Base-by-base conservation (phyloP, 2,797 vertebrate species). In the Manis javanica region DNA sequence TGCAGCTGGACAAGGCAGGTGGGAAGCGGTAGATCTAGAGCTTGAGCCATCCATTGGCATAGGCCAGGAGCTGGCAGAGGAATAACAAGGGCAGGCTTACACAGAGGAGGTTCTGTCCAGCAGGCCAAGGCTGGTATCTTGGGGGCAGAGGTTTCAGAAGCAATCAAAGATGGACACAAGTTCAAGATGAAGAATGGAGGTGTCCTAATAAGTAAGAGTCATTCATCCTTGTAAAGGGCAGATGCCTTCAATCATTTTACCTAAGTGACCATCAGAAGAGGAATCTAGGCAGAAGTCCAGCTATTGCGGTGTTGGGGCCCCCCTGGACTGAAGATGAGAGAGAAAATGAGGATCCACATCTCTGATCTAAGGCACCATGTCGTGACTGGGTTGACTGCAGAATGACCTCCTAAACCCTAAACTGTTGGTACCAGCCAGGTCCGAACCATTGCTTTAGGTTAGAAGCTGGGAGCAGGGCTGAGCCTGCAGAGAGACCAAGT, bases 91-190 rank as follows among this genome's bases (percentile, higher is more conserved):
- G 0, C 37, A 72, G 63, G 7, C 34, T 39, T 61, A n/a, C 39
- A 94, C 37, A 92, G 72, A 75, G 7, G 51, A 96, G 46, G 11
- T 49, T 94, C 78, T 96, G 55, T 88, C 68, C 9, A 18, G 19
- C 4, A 69, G 55, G 74, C 31, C 31, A 86, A 55, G 24, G 34
- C 72, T 92, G 14, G 5, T 68, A 18, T 46, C 49, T 34, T 21
- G 49, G 34, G 31, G 66, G 19, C 7, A 53, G 29, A 90, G 7
- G 21, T 79, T 91, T 78, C n/a, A 92, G 82, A 92, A 87, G 23
- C n/a, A 83, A 82, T 79, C 39, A 63, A 26, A 29, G 21, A 46
- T 23, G 63, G 39, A 61, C 42, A 85, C 68, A 87, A 75, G 31
- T 86, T 64, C 13, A 61, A 86, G 37, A 23, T 49, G 55, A 89